Evolutionary conservation across 2,888 invertebrate species (phyloP), one percentile per base, ranked within the genome.

Genomic region (Drosophila borealis): DNA sequence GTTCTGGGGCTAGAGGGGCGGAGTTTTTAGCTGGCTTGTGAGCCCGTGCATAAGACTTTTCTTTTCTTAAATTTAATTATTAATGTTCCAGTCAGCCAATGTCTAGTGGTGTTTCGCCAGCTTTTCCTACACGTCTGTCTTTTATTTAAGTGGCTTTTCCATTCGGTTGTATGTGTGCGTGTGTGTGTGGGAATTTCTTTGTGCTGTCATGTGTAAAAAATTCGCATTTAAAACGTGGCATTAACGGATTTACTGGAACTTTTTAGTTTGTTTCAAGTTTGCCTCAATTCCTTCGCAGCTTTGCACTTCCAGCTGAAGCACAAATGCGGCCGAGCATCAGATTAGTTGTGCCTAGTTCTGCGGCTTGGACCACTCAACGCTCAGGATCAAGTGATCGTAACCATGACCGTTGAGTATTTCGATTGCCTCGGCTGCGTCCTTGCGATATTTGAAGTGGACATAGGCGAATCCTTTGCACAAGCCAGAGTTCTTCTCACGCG

Each of bases 331-430:
- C n/a, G 5, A 9, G 37, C 10, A 9, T 9, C 21, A 10, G 45
- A 42, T 36, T 3, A 29, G 17, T n/a, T 36, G 29, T 17, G 19
- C 44, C 90, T 85, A 61, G 53, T 78, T 91, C 67, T 95, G 96
- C 45, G 97, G 97, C 91, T 98, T 99, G 0, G 99, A 98, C 99
- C 99, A 99, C 93, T 99, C 99, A 14, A 99, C 99, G 92, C 95
- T 98, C 53, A 99, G 94, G 92, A 99, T 99, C 81, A 99, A 95
- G 93, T 99, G 98, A 93, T 99, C 99, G 91, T 98, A 99, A 75
- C 99, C 98, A 91, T 97, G 96, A 0, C 98, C 98, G 90, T 98
- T 96, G 25, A 99, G 94, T 55, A 94, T 94, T 68, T 95, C 94
- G 89, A 99, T 98, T 63, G 99, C 99, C 82, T 96, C 95, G 4